These are phyloP conservation scores for Schlechtendalia chinensis DNA, from an alignment of 1,140 invertebrate genomes.

Conservation along the genomic window DNA sequence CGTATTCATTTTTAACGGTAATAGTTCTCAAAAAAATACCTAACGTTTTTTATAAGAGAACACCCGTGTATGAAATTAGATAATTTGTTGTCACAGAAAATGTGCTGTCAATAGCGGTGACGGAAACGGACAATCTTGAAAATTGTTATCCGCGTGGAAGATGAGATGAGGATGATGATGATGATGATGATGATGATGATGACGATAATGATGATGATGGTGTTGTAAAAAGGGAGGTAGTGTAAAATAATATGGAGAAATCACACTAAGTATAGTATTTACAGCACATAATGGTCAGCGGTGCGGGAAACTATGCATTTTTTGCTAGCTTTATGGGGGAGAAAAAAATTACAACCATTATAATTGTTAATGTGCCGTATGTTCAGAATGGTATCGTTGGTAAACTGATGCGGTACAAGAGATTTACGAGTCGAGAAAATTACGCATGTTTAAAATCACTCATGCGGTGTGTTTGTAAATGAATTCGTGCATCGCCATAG, in stretches of 20 bases:
- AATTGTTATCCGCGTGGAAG: neutral
- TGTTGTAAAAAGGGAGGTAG: neutral
- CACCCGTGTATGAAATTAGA: neutral
- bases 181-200: neutral
- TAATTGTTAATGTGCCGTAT: neutral
- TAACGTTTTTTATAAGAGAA: no score
- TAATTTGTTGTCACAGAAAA: neutral
- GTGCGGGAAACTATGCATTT: constrained; percentile 25
- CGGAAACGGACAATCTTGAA: neutral
- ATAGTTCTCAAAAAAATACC: no score
- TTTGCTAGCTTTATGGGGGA: neutral
- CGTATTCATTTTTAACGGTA: no score
- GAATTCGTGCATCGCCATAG: neutral
- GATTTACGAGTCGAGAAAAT: constrained; percentile 37
- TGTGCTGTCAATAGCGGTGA: neutral
- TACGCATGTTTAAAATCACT: constrained; percentile 21
- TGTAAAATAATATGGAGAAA: neutral
- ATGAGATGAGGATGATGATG: constrained; percentile 16
- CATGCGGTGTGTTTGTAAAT: constrained; percentile 26
- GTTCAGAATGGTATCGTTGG: neutral
- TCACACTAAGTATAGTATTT: neutral
- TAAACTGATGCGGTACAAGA: neutral
- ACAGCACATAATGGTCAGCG: neutral
- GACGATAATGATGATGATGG: neutral
- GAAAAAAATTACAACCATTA: constrained; percentile 7